Percentiles rank a stretch among this genome's conserved stretches.
phyloP scores from a whole-genome alignment of 2,113 vertebrate species.

The Circaetus cinerascens region DNA sequence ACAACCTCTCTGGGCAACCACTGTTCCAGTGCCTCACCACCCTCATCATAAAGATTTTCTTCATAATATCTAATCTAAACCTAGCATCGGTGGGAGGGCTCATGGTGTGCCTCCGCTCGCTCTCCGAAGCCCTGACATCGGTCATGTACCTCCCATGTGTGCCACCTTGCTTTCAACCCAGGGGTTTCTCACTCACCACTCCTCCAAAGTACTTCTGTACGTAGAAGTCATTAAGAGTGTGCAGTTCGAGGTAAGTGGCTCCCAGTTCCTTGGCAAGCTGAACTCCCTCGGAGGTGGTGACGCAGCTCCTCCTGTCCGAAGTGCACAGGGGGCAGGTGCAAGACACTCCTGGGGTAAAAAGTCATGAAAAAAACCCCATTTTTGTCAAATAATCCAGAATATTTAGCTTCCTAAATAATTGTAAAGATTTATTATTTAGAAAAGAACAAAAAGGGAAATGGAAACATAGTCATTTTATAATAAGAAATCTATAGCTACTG shows the following conservation, averaged over 20 bases:
- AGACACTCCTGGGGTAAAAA: conserved; percentile 64
- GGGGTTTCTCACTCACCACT: conserved; percentile 79
- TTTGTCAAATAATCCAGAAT: not conserved
- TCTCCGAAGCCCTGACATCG: not conserved
- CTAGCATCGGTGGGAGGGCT: accelerated
- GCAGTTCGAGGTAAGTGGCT: conserved; percentile 92
- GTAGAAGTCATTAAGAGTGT: conserved; percentile 90
- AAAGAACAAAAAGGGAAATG: not conserved
- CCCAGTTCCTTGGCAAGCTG: conserved; percentile 93
- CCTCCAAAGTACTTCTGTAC: conserved; percentile 93
- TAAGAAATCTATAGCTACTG: not conserved
- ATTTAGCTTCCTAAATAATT: not conserved
- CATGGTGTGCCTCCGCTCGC: accelerated
- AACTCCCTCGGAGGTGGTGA: conserved; percentile 88
- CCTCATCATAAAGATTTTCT: accelerated
- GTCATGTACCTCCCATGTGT: accelerated
- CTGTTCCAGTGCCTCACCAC: not conserved
- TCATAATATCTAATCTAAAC: too few relatives aligned
- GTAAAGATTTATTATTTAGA: not conserved
- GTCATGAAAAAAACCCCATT: not conserved
- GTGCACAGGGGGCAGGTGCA: conserved; percentile 93
- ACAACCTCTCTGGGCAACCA: not conserved
- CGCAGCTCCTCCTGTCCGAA: conserved; percentile 89
- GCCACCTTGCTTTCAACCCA: too few relatives aligned
- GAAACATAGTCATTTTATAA: not conserved